Evolutionary conservation across 2,797 vertebrate genomes (phyloP), one percentile per base, ranked within the genome.

Genomic region (Sebastes hopkinsi): DNA sequence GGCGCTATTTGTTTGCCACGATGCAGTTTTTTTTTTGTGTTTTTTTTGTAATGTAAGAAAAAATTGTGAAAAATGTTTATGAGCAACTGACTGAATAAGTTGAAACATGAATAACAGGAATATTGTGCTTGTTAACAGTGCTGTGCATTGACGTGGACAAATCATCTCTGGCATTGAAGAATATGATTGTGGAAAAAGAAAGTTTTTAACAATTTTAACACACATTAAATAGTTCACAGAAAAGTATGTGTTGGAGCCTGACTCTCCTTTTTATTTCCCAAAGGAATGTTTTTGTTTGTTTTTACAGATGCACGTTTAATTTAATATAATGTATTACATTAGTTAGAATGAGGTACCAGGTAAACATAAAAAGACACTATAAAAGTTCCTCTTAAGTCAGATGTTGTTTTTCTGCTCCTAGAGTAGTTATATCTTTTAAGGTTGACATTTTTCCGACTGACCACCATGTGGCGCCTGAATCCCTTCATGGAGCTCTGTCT

Each of bases 381-480:
- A 36, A 34, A 7, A 12, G 14, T 32, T 54, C 18, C 5, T 25
- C 6, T 56, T 3, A 8, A 56, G 12, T 62, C 12, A 9, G 6
- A 6, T 25, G 10, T 22, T 32, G 10, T 29, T 32, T 61, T 25
- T 73, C 1, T 23, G 18, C 20, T 64, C 12, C 10, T 7, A 3
- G 16, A 20, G 6, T 50, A 14, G 4, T 69, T 25, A 18, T 20
- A 2, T 65, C 23, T 22, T 74, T 25, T 9, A 42, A 22, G 4
- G 12, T 62, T 38, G 50, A 32, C 4, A 22, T 69, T 71, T 2
- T 56, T 38, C 64, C 20, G 18, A 42, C 23, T 72, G 59, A 60
- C 93, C 95, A 92, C 87, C 62, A 30, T 27, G 90, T 92, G 95
- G 92, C 85, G 81, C 80, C 73, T 82, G 67, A 78, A 65, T 77